These are phyloP conservation scores for Apotomis betuletana DNA, from an alignment of 2,888 invertebrate species.

Conservation along the genomic window DNA sequence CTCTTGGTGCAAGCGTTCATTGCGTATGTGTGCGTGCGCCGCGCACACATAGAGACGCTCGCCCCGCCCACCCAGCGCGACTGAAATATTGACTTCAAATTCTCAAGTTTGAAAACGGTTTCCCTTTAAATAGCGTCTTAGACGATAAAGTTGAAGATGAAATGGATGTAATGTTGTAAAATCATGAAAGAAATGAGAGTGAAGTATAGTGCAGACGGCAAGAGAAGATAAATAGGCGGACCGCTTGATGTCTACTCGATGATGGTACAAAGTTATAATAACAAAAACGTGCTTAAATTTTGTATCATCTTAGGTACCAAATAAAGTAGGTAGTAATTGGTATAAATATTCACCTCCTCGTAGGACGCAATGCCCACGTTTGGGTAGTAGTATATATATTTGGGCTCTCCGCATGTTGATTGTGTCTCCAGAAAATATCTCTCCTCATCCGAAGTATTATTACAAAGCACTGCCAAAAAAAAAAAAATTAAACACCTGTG, in stretches of 20 bases:
- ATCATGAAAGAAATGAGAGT: conserved; percentile 14
- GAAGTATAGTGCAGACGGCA: conserved; percentile 14
- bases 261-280: conserved; percentile 1
- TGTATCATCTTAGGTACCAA: not conserved
- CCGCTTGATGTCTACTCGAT: not conserved
- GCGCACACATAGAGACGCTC: too few relatives aligned
- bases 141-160: not conserved
- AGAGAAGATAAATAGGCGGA: conserved; percentile 23
- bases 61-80: not conserved
- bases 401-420: conserved; percentile 72
- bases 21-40: too few relatives aligned
- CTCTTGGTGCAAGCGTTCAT: too few relatives aligned
- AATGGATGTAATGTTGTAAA: conserved; percentile 36
- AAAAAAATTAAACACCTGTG: not conserved
- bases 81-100: conserved; percentile 2
- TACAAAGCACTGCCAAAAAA: conserved; percentile 62
- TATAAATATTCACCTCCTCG: conserved; percentile 63
- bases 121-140: too few relatives aligned
- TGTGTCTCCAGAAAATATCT: conserved; percentile 67
- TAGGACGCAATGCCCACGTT: conserved; percentile 60
- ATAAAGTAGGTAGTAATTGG: not conserved
- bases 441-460: conserved; percentile 57
- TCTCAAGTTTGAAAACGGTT: too few relatives aligned
- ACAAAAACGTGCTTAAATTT: not conserved
- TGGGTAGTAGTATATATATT: conserved; percentile 70